Evolutionary conservation across 2,797 vertebrate species (phyloP).

Genomic region (Sphenopsis melanotis): DNA sequence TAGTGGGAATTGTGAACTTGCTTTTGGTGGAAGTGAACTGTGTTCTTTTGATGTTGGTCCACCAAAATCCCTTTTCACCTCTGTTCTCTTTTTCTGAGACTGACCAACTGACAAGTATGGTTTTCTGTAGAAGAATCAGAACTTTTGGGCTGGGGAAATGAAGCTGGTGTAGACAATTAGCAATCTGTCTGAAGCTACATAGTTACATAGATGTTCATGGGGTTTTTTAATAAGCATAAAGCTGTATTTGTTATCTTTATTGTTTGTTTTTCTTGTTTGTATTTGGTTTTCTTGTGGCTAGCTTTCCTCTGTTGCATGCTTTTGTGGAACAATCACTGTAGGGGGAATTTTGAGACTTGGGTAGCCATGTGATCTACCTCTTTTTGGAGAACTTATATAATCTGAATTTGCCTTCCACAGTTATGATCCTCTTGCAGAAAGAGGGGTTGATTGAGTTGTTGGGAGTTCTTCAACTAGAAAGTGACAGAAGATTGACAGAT

Average conservation of each 20-base stretch:
- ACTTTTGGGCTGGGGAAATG: neutral
- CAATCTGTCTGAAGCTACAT: neutral
- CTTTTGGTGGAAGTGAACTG: neutral
- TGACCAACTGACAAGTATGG: neutral
- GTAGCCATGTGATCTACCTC: neutral
- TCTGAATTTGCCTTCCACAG: neutral
- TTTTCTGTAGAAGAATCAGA: neutral
- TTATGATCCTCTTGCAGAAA: neutral
- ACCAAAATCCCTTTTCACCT: neutral
- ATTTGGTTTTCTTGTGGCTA: neutral
- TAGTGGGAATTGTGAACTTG: neutral
- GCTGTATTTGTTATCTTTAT: neutral
- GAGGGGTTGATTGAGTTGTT: neutral
- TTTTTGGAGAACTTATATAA: neutral
- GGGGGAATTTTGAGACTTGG: neutral
- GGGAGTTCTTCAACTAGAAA: neutral
- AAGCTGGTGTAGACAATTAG: neutral
- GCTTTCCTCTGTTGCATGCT: neutral
- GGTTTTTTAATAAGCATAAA: neutral
- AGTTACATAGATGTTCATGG: neutral
- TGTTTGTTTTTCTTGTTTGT: neutral
- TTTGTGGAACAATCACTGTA: neutral
- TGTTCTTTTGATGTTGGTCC: neutral
- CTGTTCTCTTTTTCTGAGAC: neutral
- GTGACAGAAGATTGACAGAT: neutral